Evolutionary conservation across 92 coral and sea anemone species (phyloP).

Genomic region (Palythoa grandiflora): DNA sequence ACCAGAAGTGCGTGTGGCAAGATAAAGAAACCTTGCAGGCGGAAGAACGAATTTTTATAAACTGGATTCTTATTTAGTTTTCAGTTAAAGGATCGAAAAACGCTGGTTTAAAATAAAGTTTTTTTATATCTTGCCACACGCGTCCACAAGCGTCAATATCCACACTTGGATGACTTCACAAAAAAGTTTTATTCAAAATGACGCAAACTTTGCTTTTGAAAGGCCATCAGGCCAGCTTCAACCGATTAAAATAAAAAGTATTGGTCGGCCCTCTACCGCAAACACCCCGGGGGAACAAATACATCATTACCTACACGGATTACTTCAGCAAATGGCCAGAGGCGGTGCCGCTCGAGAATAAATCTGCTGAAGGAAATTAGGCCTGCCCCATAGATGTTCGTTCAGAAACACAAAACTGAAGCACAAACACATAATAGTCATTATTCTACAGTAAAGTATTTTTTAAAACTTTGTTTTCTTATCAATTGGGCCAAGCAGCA

Average conservation of each 20-base stretch:
- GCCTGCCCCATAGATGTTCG: neutral
- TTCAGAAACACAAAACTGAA: neutral
- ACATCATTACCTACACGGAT: conserved; percentile 56
- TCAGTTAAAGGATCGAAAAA: too few relatives aligned
- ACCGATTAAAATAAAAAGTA: conserved; percentile 54
- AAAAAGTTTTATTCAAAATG: too few relatives aligned
- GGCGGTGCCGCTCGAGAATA: conserved; percentile 39
- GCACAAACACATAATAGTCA: neutral
- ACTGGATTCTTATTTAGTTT: too few relatives aligned
- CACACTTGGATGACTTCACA: too few relatives aligned
- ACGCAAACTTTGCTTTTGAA: neutral
- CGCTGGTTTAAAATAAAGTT: too few relatives aligned
- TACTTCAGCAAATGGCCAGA: conserved; percentile 65
- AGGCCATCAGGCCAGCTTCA: conserved; percentile 55
- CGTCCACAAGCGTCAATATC: too few relatives aligned
- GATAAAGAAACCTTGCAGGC: too few relatives aligned
- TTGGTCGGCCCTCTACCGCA: conserved; percentile 68
- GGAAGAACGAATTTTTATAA: too few relatives aligned
- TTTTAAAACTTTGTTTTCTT: neutral
- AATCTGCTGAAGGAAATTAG: conserved; percentile 44
- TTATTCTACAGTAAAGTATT: neutral
- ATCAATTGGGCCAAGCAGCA: neutral
- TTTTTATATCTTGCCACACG: too few relatives aligned
- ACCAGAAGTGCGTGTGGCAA: too few relatives aligned
- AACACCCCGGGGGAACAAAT: conserved; percentile 52